Base-by-base conservation (phyloP, 2,888 invertebrate genomes). In the Gryllus longicercus region DNA sequence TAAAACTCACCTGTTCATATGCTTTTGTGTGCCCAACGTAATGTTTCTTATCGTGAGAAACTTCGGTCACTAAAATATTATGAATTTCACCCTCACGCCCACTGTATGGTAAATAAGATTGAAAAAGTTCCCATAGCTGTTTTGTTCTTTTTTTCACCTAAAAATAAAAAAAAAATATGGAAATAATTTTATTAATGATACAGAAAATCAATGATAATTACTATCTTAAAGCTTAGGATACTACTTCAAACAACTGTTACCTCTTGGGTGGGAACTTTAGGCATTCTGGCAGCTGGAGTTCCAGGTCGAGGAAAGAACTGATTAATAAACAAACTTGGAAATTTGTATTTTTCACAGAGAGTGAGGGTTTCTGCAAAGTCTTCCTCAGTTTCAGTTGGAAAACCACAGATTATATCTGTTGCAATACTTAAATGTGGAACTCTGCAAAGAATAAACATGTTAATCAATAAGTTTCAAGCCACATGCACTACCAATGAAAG, bases 321-420 rank as follows among this genome's bases (percentile, higher is more conserved):
- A 89, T 99, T 99, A 85, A 99, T 99, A 87, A 98, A 99, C 11
- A 99, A 90, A 84, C 95, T 94, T 0, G 98, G 96, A 87, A 99
- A 99, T 84, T 93, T 91, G 87, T 98, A 95, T 85, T 95, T 92
- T 82, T 89, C 88, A 83, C 99, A 97, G 0, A 99, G 89, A 0
- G 89, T 86, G 89, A 98, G 88, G 0, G 98, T 98, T 82, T 96
- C 93, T 78, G 94, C 91, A 87, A 99, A 99, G 87, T 99, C 96
- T 16, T 88, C 87, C 77, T 93, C 94, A 0, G 96, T 97, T 89
- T 99, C 99, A 0, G 96, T 97, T 0, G 99, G 99, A 88, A 99
- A 99, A 0, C 99, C 99, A 87, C 98, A 98, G 85, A 99, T 99
- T 77, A 99, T 95, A 86, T 99, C 99, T 0, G 99, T 99, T 0